Evolutionary conservation across 2,888 invertebrate genomes (phyloP).

Genomic region (Frankliniella intonsa): DNA sequence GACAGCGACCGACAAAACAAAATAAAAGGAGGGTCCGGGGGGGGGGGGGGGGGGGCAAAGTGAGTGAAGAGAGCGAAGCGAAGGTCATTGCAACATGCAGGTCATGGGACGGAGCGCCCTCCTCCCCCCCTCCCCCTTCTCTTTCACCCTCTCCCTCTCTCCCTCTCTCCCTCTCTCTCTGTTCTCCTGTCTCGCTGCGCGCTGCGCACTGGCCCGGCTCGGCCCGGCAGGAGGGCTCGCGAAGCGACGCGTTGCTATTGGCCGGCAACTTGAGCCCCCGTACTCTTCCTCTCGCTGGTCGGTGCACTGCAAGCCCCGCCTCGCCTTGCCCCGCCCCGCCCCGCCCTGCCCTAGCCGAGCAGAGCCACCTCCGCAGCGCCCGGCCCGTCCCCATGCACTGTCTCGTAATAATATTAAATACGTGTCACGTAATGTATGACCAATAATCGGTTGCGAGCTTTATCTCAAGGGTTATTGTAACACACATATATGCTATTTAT

Average conservation of each 20-base stretch:
- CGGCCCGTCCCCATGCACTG: not conserved
- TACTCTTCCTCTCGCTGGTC: not conserved
- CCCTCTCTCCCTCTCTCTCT: not conserved
- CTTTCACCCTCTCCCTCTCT: not conserved
- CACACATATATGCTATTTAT: no score
- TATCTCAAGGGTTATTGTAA: no score
- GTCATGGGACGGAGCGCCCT: not conserved
- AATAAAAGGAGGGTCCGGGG: no score
- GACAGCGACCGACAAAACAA: not conserved
- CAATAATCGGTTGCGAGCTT: no score
- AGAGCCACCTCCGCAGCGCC: not conserved
- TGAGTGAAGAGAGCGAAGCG: not conserved
- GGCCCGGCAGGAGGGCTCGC: not conserved
- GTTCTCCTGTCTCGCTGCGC: not conserved
- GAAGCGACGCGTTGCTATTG: not conserved
- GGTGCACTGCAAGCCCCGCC: not conserved
- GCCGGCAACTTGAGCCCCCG: not conserved
- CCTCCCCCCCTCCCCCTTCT: not conserved
- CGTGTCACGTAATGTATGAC: no score
- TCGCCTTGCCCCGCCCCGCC: not conserved
- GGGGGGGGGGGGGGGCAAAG: not conserved
- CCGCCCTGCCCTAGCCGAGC: not conserved
- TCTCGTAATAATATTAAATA: no score
- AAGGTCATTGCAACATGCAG: slow-evolving; percentile 16
- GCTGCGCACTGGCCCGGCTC: not conserved